Evolutionary conservation across 2,888 invertebrate species (phyloP).

Genomic region (Agriopis marginaria): DNA sequence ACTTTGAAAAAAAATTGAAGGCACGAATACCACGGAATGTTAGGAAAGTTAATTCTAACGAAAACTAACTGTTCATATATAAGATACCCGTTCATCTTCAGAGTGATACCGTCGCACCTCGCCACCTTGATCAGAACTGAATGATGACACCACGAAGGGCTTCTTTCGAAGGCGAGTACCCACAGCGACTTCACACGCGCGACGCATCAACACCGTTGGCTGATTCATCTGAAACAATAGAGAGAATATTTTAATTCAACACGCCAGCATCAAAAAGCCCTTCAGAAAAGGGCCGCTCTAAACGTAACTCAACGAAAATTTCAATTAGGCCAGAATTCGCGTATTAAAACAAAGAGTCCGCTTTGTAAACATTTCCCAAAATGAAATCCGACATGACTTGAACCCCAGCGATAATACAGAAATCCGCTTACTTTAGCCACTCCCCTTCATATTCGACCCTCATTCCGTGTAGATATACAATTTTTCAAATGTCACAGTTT

Average conservation of each 20-base stretch:
- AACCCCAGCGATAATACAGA: conserved; percentile 48
- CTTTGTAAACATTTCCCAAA: conserved; percentile 42
- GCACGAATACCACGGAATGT: neutral
- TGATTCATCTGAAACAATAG: conserved; percentile 65
- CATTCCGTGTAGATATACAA: conserved; percentile 43
- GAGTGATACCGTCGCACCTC: conserved; percentile 61
- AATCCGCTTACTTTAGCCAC: conserved; percentile 56
- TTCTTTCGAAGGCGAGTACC: conserved; percentile 64
- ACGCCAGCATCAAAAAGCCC: conserved; percentile 10
- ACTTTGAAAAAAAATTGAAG: neutral
- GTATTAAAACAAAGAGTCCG: conserved; percentile 37
- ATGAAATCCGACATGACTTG: conserved; percentile 41
- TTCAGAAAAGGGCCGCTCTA: conserved; percentile 1
- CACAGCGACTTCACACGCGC: conserved; percentile 76
- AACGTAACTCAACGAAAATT: conserved; percentile 15
- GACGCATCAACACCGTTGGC: conserved; percentile 71
- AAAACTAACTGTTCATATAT: conserved; percentile 48
- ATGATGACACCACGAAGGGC: conserved; percentile 64
- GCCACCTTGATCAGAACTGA: conserved; percentile 56
- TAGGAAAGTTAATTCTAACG: conserved; percentile 12
- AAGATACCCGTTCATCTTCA: conserved; percentile 74
- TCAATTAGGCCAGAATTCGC: conserved; percentile 26
- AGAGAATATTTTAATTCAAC: conserved; percentile 9
- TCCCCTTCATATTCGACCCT: conserved; percentile 48
- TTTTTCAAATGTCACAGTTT: conserved; percentile 40